Conservation (phyloP, 2,113 vertebrate species). For the Stercorarius parasiticus region DNA sequence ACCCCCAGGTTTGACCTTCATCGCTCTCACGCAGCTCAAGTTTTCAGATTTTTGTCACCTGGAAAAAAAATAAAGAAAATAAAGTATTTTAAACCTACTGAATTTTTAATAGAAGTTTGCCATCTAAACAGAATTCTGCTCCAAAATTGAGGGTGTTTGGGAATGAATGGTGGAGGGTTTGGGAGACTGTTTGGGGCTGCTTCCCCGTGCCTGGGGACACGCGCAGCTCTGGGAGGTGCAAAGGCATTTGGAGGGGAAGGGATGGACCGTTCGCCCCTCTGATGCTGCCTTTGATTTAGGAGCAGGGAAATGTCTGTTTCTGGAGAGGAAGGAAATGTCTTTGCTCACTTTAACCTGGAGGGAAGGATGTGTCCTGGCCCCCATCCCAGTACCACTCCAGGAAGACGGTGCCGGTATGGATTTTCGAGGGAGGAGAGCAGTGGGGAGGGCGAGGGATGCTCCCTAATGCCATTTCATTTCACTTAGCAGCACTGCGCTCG, state of each 20-base stretch:
- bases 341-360: neutral
- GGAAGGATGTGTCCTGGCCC: neutral
- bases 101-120: neutral
- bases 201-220: accelerated
- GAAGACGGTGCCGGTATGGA: neutral
- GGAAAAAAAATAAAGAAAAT: accelerated
- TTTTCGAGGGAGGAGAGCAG: neutral
- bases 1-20: neutral
- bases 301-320: neutral
- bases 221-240: neutral
- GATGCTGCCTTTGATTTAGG: neutral
- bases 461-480: neutral
- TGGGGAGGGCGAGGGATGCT: neutral
- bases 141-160: neutral
- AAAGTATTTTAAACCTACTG: neutral
- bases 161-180: neutral
- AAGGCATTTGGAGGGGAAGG: neutral
- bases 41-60: neutral
- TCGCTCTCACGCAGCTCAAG: neutral
- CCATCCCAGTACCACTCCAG: neutral
- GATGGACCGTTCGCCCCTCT: accelerated
- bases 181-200: neutral
- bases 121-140: neutral
- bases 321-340: neutral
- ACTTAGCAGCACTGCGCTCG: neutral